A percentile compares a stretch with the other conserved stretches of the same genome.
These are phyloP conservation scores for Tenthredo scrophulariae DNA, from an alignment of 2,888 invertebrate genomes.

Conservation along the genomic window DNA sequence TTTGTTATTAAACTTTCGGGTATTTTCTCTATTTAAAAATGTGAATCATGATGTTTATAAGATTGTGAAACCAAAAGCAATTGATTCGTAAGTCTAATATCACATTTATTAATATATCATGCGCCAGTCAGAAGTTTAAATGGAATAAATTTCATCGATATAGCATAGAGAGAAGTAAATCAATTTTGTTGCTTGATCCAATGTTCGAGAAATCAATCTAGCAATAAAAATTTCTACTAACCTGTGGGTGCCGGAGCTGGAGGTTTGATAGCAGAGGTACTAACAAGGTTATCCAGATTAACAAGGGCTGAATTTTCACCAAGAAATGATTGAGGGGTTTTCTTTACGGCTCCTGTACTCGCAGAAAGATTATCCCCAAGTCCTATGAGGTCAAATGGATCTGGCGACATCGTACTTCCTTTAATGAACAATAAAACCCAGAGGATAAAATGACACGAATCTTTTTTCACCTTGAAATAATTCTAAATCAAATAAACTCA, in stretches of 20 bases:
- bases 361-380: constrained; percentile 81
- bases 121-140: neutral
- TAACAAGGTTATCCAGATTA: constrained; percentile 97
- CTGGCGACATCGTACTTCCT: constrained; percentile 78
- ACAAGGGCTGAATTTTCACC: constrained; percentile 98
- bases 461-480: constrained; percentile 45
- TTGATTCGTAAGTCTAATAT: constrained; percentile 13
- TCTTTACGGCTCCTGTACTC: constrained; percentile 84
- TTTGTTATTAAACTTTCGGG: neutral
- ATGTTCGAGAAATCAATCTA: neutral
- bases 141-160: constrained; percentile 40
- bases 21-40: neutral
- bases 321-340: constrained; percentile 97
- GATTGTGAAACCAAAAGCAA: neutral
- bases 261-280: constrained; percentile 78
- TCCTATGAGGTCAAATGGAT: constrained; percentile 86
- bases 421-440: constrained; percentile 55
- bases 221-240: constrained; percentile 67
- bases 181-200: constrained; percentile 21
- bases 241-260: constrained; percentile 79
- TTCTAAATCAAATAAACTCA: constrained; percentile 58
- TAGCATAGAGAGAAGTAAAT: constrained; percentile 36
- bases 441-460: constrained; percentile 44
- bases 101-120: constrained; percentile 20
- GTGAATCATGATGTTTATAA: neutral